A percentile compares a stretch with the other conserved stretches of the same genome.
phyloP scores from a whole-genome alignment of 2,113 vertebrate species.

The Monopterus albus region DNA sequence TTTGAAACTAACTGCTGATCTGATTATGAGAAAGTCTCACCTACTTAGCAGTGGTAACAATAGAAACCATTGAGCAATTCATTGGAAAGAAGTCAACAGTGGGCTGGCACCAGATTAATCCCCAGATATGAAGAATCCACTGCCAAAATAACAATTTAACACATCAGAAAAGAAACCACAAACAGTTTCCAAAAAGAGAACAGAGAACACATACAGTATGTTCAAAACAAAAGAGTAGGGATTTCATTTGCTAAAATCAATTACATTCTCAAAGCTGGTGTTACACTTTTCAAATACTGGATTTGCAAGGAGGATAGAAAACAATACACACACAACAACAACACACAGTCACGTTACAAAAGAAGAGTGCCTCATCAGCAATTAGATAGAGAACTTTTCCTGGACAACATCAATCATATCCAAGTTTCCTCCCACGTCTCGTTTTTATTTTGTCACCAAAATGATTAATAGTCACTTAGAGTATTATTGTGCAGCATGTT shows the following conservation, averaged over 20 bases:
- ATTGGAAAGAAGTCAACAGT: neutral
- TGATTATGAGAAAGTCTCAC: neutral
- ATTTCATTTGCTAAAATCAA: conserved; percentile 28
- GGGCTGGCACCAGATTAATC: neutral
- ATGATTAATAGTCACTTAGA: conserved; percentile 76
- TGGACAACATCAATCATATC: conserved; percentile 58
- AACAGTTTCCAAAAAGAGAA: conserved; percentile 5
- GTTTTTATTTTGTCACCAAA: conserved; percentile 65
- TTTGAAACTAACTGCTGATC: too few relatives aligned
- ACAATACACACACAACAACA: neutral
- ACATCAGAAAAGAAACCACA: neutral
- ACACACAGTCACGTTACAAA: conserved; percentile 1
- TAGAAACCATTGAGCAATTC: neutral
- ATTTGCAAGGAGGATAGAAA: too few relatives aligned
- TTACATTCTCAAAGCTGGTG: conserved; percentile 34
- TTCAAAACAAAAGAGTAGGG: too few relatives aligned
- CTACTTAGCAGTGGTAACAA: neutral
- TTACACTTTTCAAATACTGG: conserved; percentile 5
- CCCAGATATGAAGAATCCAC: neutral
- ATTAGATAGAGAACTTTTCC: conserved; percentile 38
- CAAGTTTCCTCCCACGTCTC: conserved; percentile 49
- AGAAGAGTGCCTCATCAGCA: conserved; percentile 28
- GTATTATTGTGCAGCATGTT: conserved; percentile 61
- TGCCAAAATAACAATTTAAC: conserved; percentile 10
- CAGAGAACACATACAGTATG: too few relatives aligned